Conservation (phyloP, 2,888 invertebrate genomes). For the Tetrapedia diversipes region DNA sequence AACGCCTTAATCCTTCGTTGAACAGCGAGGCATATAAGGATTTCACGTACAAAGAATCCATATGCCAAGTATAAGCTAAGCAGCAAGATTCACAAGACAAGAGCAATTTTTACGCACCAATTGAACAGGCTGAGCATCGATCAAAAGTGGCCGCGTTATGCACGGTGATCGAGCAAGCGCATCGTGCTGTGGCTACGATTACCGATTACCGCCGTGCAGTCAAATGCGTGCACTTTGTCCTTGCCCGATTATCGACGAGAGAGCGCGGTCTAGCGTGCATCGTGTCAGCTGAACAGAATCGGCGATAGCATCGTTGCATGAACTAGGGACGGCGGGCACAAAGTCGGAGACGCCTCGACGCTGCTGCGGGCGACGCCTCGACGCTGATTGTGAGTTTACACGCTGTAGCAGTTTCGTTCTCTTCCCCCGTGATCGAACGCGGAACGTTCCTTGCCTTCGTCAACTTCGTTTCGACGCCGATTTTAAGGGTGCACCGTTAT, state of each 20-base stretch:
- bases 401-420: too few species aligned
- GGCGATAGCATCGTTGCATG: conserved; percentile 60
- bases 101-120: not conserved
- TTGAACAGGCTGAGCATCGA: conserved; percentile 1
- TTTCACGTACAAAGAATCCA: too few species aligned
- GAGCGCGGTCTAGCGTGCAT: conserved; percentile 41
- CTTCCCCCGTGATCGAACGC: too few species aligned
- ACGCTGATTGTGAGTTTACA: conserved; percentile 38
- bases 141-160: not conserved
- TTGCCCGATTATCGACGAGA: conserved; percentile 47
- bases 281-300: conserved; percentile 52
- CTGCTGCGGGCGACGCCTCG: conserved; percentile 6
- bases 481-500: too few species aligned
- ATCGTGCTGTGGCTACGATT: conserved; percentile 18
- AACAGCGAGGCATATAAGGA: too few species aligned
- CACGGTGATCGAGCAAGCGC: conserved; percentile 1
- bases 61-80: too few species aligned
- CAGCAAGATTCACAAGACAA: too few species aligned
- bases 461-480: conserved; percentile 48
- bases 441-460: conserved; percentile 50
- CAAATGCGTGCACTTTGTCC: conserved; percentile 53
- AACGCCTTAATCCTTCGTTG: too few species aligned
- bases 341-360: conserved; percentile 45
- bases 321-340: conserved; percentile 27
- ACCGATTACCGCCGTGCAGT: conserved; percentile 38